A percentile compares a stretch with the other conserved stretches of the same genome.
phyloP scores from a whole-genome alignment of 2,113 vertebrate genomes.

The Cygnus atratus region DNA sequence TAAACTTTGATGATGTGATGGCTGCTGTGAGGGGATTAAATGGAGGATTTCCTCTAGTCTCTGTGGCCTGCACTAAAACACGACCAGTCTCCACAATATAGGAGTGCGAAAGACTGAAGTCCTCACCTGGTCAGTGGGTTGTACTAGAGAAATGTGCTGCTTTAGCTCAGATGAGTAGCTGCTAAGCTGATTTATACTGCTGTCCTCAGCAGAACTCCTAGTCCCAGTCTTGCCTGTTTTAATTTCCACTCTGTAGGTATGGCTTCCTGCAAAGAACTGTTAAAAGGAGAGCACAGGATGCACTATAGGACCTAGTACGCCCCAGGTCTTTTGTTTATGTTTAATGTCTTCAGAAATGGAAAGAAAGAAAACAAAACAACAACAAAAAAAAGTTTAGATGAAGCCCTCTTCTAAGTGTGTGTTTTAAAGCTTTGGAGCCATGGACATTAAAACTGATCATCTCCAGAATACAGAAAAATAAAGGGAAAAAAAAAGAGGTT shows the following conservation, averaged over 20 bases:
- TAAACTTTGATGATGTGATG: neutral
- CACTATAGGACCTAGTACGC: neutral
- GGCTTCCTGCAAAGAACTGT: neutral
- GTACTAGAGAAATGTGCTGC: neutral
- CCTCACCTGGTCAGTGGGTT: neutral
- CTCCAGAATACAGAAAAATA: neutral
- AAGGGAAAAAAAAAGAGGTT: neutral
- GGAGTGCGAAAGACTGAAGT: neutral
- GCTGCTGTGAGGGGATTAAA: neutral
- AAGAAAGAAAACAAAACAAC: no score
- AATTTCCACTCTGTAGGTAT: neutral
- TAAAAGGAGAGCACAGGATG: neutral
- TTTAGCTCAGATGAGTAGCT: neutral
- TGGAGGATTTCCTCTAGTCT: neutral
- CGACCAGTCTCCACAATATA: neutral
- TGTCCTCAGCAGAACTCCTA: neutral
- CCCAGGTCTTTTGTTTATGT: neutral
- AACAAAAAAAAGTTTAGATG: neutral
- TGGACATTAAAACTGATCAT: neutral
- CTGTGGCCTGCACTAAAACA: neutral
- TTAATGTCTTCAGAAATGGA: neutral
- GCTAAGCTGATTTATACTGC: neutral
- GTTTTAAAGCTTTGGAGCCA: neutral
- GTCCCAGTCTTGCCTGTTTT: neutral
- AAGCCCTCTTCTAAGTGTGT: neutral